phyloP scores from a whole-genome alignment of 2,113 vertebrate species.

The Thunnus maccoyii region DNA sequence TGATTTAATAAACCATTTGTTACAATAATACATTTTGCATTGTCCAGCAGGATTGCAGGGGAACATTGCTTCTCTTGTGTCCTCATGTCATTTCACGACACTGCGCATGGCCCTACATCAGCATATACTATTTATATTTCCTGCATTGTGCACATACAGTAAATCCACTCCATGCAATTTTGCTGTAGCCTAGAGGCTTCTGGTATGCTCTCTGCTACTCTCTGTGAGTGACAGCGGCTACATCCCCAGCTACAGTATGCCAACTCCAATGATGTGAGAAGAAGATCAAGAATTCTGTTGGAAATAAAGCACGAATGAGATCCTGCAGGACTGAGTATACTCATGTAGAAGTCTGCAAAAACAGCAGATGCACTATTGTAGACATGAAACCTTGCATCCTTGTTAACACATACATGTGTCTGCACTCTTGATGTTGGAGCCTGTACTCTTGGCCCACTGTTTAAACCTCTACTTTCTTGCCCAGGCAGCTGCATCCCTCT shows the following conservation, averaged over 20 bases:
- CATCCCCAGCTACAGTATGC: constrained; percentile 14
- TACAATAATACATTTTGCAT: constrained; percentile 54
- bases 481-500: constrained; percentile 48
- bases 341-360: constrained; percentile 10
- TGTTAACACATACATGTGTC: not conserved
- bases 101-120: constrained; percentile 74
- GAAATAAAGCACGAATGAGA: not conserved
- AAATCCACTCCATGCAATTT: constrained; percentile 53
- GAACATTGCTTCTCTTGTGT: constrained; percentile 56
- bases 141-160: constrained; percentile 72
- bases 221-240: constrained; percentile 60
- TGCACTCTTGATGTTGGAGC: constrained; percentile 16
- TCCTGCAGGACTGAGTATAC: not conserved
- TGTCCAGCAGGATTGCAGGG: constrained; percentile 62
- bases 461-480: constrained; percentile 29
- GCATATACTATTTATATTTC: constrained; percentile 81
- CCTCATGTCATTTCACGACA: constrained; percentile 49
- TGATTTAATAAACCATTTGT: constrained; percentile 44
- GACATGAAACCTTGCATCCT: not conserved
- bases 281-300: constrained; percentile 22
- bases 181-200: constrained; percentile 48
- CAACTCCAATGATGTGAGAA: constrained; percentile 31
- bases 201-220: constrained; percentile 42
- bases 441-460: constrained; percentile 8
- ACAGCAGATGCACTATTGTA: not conserved